These are phyloP conservation scores for Eremophila alpestris DNA, from an alignment of 2,797 vertebrate species.

Conservation along the genomic window DNA sequence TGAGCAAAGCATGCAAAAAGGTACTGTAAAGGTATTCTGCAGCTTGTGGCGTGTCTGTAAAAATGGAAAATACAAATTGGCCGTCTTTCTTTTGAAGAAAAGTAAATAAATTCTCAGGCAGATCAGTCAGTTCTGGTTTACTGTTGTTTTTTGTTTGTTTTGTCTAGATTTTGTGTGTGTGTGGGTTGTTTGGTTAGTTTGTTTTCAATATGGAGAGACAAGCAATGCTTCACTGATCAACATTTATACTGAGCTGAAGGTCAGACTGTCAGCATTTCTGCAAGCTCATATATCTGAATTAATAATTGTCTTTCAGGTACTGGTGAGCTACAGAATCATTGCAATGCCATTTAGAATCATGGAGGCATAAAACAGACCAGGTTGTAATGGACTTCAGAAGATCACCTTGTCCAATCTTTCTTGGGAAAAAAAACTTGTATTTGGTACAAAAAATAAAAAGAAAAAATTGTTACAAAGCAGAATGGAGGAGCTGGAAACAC, in stretches of 20 bases:
- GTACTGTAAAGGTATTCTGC: background rate
- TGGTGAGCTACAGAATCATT: background rate
- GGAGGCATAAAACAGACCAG: background rate
- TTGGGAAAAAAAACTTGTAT: background rate
- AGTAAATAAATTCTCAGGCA: background rate
- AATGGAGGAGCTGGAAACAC: background rate
- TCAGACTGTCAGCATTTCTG: conserved; percentile 49
- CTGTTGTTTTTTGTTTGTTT: background rate
- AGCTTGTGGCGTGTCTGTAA: background rate
- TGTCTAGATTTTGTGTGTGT: background rate
- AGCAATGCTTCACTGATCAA: conserved; percentile 46
- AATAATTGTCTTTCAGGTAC: conserved; percentile 37
- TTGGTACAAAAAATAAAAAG: background rate
- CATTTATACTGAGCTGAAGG: conserved; percentile 47
- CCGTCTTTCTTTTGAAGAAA: background rate
- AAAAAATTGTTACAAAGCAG: background rate
- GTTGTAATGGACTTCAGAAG: background rate
- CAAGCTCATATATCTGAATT: conserved; percentile 22
- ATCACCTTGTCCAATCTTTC: background rate
- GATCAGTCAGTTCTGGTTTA: background rate
- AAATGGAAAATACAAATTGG: background rate
- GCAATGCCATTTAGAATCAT: background rate
- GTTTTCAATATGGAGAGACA: background rate
- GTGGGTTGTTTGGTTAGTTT: background rate
- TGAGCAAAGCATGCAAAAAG: background rate